These are phyloP conservation scores for Tilapia sparmanii DNA, from an alignment of 2,113 vertebrate species.

Conservation along the genomic window DNA sequence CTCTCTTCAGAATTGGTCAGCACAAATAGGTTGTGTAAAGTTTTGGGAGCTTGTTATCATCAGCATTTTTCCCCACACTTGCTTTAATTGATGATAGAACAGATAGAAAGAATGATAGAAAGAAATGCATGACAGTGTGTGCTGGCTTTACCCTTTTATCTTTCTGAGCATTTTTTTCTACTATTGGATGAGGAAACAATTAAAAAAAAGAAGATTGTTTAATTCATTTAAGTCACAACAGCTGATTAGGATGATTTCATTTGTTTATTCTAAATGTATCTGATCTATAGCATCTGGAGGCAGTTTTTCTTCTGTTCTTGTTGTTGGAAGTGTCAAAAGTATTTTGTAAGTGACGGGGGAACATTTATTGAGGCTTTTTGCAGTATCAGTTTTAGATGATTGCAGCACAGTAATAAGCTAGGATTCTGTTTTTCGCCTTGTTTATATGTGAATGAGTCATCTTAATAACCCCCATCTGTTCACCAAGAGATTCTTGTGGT, in stretches of 20 bases:
- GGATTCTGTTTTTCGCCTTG: neutral
- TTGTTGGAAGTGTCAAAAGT: neutral
- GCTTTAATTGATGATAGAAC: neutral
- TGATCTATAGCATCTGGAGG: neutral
- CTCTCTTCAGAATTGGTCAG: neutral
- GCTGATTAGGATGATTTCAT: neutral
- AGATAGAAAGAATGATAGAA: too few relatives aligned
- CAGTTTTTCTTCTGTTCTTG: neutral
- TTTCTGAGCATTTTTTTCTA: neutral
- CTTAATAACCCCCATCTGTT: neutral
- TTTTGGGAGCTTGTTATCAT: neutral
- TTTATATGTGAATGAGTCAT: conserved; percentile 1
- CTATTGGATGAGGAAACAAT: neutral
- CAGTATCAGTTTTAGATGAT: neutral
- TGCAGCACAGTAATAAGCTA: neutral
- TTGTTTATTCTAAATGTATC: neutral
- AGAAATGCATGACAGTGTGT: neutral
- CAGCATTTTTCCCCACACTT: rapidly evolving
- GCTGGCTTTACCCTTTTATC: neutral
- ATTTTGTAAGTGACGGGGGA: neutral
- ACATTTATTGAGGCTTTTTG: neutral
- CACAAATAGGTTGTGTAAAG: neutral
- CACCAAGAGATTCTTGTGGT: neutral
- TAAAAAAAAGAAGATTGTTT: neutral
- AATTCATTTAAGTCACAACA: neutral